Evolutionary conservation across 2,888 invertebrate species (phyloP), one percentile per base, ranked within the genome.

Genomic region (Electrophaes corylata): DNA sequence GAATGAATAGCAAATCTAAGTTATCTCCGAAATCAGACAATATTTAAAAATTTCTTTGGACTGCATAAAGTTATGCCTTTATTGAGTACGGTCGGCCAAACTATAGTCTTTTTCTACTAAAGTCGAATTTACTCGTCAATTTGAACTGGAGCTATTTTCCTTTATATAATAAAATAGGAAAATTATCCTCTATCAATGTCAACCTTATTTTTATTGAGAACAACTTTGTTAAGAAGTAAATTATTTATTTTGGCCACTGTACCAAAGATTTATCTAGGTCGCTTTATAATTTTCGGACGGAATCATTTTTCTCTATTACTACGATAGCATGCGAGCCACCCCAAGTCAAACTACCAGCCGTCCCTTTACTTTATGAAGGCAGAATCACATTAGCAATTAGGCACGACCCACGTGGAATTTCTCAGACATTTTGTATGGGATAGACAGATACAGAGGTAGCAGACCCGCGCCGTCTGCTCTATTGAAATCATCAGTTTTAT

Each of bases 241-340:
- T 10, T 29, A 44, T 29, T 8, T 39, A 23, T 39, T 44, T 29
- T 29, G 29, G 14, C 29, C 29, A 44, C 44, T 29, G 44, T 26
- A 29, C 1, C 23, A 3, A 12, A 11, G 12, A 6, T n/a, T 10
- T 41, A 20, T 12, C 16, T 16, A 10, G 29, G 29, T 29, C 5
- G 44, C 26, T 29, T 29, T 6, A 29, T 0, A 29, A 29, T 29
- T 29, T 29, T 8, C 26, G 8, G 6, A 29, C n/a, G n/a, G n/a
- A n/a, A n/a, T n/a, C n/a, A 29, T 10, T 29, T 10, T 29, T 29
- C 10, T 29, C 26, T 29, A 29, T 1, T 10, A 29, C 26, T 1
- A 29, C n/a, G n/a, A n/a, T n/a, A n/a, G n/a, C n/a, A n/a, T n/a
- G n/a, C n/a, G n/a, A n/a, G n/a, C n/a, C n/a, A n/a, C n/a, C n/a